Evolutionary conservation across 2,797 vertebrate genomes (phyloP).

Genomic region (Smutsia gigantea): DNA sequence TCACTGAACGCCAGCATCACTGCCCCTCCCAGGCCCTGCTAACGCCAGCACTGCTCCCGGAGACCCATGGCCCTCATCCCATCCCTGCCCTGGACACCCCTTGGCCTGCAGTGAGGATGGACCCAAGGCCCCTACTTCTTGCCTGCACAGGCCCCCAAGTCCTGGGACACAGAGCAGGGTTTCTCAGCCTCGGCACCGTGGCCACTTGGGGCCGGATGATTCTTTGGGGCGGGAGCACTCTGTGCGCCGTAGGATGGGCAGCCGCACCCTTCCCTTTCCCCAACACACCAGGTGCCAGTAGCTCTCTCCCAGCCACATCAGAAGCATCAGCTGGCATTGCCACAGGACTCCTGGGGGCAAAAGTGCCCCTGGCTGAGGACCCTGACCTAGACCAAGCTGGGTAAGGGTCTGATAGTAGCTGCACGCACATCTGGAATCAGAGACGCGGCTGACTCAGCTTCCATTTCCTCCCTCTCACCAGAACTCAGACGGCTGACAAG

Average conservation of each 20-base stretch:
- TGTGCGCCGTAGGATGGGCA: rapidly evolving
- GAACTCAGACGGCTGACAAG: rapidly evolving
- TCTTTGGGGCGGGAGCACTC: not conserved
- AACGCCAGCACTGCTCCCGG: not conserved
- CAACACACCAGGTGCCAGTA: not conserved
- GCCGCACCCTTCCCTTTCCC: too few relatives aligned
- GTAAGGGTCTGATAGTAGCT: not conserved
- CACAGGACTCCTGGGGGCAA: not conserved
- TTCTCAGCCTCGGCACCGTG: rapidly evolving
- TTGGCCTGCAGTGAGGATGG: not conserved
- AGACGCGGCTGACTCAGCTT: not conserved
- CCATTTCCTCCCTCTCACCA: not conserved
- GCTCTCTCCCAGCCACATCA: rapidly evolving
- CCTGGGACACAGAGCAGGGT: rapidly evolving
- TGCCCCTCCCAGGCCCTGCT: rapidly evolving
- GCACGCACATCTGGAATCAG: not conserved
- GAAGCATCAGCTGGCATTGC: not conserved
- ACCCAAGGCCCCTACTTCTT: not conserved
- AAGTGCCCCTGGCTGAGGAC: rapidly evolving
- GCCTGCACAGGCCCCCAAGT: not conserved
- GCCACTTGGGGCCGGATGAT: not conserved
- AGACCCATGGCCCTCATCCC: too few relatives aligned
- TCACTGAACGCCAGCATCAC: not conserved
- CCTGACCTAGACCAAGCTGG: not conserved
- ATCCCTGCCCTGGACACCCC: not conserved